Conservation (phyloP, 2,797 vertebrate genomes). For the Leuciscus waleckii region DNA sequence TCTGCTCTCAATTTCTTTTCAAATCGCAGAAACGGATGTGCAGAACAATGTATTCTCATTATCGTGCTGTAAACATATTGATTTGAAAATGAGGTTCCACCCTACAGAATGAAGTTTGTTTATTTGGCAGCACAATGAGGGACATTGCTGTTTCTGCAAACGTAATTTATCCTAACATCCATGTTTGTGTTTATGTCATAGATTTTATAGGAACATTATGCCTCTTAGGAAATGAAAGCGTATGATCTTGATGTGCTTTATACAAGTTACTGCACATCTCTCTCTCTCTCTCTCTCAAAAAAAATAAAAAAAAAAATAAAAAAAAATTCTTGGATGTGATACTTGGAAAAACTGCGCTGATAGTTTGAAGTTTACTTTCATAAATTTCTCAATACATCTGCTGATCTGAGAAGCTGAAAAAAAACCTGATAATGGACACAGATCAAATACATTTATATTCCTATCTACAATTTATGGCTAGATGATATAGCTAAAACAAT, state of each 20-base stretch:
- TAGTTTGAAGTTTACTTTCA: conserved; percentile 2
- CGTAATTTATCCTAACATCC: conserved; percentile 4
- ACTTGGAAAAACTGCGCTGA: neutral
- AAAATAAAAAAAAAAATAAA: neutral
- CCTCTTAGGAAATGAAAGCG: conserved; percentile 33
- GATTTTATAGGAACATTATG: conserved; percentile 25
- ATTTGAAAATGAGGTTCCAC: conserved; percentile 18
- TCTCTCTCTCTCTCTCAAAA: neutral
- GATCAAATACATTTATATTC: neutral
- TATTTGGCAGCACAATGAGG: neutral
- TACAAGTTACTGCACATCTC: conserved; percentile 23
- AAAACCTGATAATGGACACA: neutral
- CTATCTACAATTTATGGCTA: neutral
- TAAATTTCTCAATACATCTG: neutral
- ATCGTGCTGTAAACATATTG: neutral
- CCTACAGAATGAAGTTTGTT: neutral
- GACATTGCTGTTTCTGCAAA: neutral
- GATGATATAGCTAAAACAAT: neutral
- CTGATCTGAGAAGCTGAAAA: neutral
- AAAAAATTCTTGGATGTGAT: neutral
- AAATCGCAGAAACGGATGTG: neutral
- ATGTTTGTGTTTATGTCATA: conserved; percentile 8
- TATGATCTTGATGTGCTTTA: conserved; percentile 14
- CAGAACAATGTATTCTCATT: conserved; percentile 7
- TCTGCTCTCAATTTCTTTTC: conserved; percentile 12